Evolutionary conservation across 2,113 vertebrate genomes (phyloP).

Genomic region (Seriola rivoliana): DNA sequence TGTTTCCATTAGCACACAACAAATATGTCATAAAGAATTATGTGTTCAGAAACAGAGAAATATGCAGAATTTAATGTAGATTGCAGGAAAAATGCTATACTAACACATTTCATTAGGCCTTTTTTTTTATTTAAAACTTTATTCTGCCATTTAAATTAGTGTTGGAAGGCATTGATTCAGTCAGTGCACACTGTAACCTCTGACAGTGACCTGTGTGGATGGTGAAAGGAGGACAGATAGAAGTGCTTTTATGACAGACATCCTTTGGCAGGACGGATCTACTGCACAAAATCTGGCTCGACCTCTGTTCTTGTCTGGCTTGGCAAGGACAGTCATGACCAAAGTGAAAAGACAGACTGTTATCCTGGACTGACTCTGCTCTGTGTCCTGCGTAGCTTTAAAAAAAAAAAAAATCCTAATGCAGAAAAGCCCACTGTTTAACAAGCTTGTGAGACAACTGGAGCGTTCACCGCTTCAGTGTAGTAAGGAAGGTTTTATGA

Average conservation of each 20-base stretch:
- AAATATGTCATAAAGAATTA: conserved; percentile 31
- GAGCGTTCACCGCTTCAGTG: conserved; percentile 11
- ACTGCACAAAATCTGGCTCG: conserved; percentile 42
- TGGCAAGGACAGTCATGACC: conserved; percentile 42
- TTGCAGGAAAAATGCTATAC: background rate
- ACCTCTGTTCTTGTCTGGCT: conserved; percentile 33
- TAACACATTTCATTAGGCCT: background rate
- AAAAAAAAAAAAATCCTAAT: conserved; percentile 2
- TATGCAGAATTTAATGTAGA: background rate
- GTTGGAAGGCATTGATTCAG: conserved; percentile 1
- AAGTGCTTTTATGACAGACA: conserved; percentile 46
- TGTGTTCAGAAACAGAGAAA: background rate
- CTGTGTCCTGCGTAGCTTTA: conserved; percentile 3
- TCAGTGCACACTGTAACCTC: conserved; percentile 13
- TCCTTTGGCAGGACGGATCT: conserved; percentile 31
- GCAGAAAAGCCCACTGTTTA: conserved; percentile 22
- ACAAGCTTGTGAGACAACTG: conserved; percentile 24
- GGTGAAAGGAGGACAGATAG: conserved; percentile 48
- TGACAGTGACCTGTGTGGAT: conserved; percentile 34
- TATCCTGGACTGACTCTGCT: conserved; percentile 47
- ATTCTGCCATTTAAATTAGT: conserved; percentile 7
- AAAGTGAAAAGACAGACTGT: conserved; percentile 65
- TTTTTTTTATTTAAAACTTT: conserved; percentile 7
- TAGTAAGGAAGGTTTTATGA: background rate
- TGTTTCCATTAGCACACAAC: conserved; percentile 24